Conservation (phyloP, 2,113 vertebrate genomes). For the Brachirus orientalis region DNA sequence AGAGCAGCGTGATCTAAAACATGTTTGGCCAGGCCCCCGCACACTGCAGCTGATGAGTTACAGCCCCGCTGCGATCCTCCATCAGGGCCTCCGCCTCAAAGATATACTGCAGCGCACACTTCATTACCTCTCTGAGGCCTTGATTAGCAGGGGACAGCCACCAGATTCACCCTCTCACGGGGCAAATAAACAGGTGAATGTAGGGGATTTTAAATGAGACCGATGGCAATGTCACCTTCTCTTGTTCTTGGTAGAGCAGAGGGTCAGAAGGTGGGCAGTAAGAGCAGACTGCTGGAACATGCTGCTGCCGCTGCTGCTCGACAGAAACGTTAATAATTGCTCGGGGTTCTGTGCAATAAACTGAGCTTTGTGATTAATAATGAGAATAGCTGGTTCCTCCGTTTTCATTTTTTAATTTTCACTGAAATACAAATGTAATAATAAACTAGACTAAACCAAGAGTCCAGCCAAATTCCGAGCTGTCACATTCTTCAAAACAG, state of each 20-base stretch:
- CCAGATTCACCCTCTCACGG: conserved; percentile 43
- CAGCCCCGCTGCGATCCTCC: conserved; percentile 42
- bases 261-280: no score
- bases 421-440: conserved; percentile 5
- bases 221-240: no score
- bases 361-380: conserved; percentile 16
- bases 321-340: conserved; percentile 48
- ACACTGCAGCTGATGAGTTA: conserved; percentile 64
- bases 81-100: conserved; percentile 49
- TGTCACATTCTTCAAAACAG: conserved; percentile 38
- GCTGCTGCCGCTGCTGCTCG: no score
- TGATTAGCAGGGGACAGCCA: conserved; percentile 12
- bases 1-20: conserved; percentile 74
- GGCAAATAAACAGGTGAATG: conserved; percentile 66
- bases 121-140: conserved; percentile 33
- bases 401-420: conserved; percentile 16
- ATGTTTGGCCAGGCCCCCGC: conserved; percentile 65
- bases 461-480: conserved; percentile 24
- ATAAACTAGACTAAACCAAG: conserved; percentile 25
- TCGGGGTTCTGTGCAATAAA: conserved; percentile 10
- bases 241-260: no score
- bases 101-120: conserved; percentile 57
- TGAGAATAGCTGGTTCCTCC: not conserved
- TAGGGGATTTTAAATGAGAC: conserved; percentile 20
- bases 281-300: no score